Evolutionary conservation across 2,888 invertebrate species (phyloP).

Genomic region (Steinernema carpocapsae): DNA sequence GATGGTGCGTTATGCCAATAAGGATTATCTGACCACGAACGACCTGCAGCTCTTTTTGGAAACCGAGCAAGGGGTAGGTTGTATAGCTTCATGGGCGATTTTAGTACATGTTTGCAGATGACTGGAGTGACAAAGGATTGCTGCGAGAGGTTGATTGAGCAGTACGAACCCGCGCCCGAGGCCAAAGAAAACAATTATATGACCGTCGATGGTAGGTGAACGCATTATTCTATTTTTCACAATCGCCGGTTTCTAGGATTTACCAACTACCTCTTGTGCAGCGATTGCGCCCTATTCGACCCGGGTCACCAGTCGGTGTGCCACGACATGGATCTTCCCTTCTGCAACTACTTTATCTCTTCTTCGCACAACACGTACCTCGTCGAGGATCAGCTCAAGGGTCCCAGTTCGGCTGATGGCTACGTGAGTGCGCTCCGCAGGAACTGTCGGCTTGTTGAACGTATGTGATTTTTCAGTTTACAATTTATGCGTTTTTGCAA

Average conservation of each 20-base stretch:
- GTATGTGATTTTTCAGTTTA: slow-evolving; percentile 61
- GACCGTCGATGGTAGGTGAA: slow-evolving; percentile 73
- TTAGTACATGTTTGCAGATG: slow-evolving; percentile 70
- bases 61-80: slow-evolving; percentile 74
- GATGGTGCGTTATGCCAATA: slow-evolving; percentile 74
- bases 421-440: slow-evolving; percentile 72
- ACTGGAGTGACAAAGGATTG: slow-evolving; percentile 72
- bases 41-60: slow-evolving; percentile 74
- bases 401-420: slow-evolving; percentile 73
- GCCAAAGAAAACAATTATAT: slow-evolving; percentile 72
- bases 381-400: slow-evolving; percentile 73
- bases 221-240: slow-evolving; percentile 3
- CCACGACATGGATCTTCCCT: slow-evolving; percentile 74
- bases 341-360: slow-evolving; percentile 73
- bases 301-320: slow-evolving; percentile 71
- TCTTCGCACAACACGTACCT: slow-evolving; percentile 72
- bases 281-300: slow-evolving; percentile 73
- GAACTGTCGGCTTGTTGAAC: slow-evolving; percentile 73
- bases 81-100: background rate
- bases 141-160: slow-evolving; percentile 73
- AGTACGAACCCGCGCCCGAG: slow-evolving; percentile 74
- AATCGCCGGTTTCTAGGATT: slow-evolving; percentile 66
- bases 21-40: slow-evolving; percentile 74
- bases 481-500: slow-evolving; percentile 33
- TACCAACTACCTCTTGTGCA: slow-evolving; percentile 70